Base-by-base conservation (phyloP, 2,797 vertebrate species). In the Pygocentrus nattereri region DNA sequence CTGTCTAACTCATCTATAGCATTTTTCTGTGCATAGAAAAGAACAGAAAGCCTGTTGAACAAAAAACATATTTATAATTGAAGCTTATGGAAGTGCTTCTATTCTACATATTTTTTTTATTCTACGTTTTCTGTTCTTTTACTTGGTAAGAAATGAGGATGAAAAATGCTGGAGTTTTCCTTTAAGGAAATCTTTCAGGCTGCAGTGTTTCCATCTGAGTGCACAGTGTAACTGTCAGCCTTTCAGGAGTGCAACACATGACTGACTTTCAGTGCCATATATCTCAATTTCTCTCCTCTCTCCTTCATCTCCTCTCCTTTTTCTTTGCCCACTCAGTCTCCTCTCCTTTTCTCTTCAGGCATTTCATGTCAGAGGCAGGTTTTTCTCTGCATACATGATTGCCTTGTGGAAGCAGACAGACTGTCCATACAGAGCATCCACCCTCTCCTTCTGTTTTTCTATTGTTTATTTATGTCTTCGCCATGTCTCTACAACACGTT, bases 201-300 rank as follows among this genome's bases (percentile, higher is more conserved):
- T 44, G 65, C 54, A 31, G 27, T 31, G 50, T 47, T 73, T 80
- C 50, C 15, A 52, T 74, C 2, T 80, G 34, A 44, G 44, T 47
- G 30, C 69, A 64, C 27, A 52, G 0, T 52, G 41, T 79, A 34
- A n/a, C 56, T 73, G 58, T 62, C 69, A 71, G 47, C 12, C 41
- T 15, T 70, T 62, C 67, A 79, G n/a, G 21, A 72, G 6, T 25
- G 69, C 11, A 5, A 68, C 72, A 74, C n/a, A 18, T 54, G 70
- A 80, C 47, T 54, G 34, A 62, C 27, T 74, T 49, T 83, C 44
- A 58, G 38, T 74, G 64, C n/a, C 16, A 61, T 25, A 27, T 61
- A 79, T 2, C 21, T 79, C 69, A 54, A 65, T 49, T 21, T 23
- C 30, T 70, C 65, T 69, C 79, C 78, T 23, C 70, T 21, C 67